Percentiles rank a stretch among this genome's conserved stretches.
Conservation (phyloP, 2,888 invertebrate species). For the Leucania comma region DNA sequence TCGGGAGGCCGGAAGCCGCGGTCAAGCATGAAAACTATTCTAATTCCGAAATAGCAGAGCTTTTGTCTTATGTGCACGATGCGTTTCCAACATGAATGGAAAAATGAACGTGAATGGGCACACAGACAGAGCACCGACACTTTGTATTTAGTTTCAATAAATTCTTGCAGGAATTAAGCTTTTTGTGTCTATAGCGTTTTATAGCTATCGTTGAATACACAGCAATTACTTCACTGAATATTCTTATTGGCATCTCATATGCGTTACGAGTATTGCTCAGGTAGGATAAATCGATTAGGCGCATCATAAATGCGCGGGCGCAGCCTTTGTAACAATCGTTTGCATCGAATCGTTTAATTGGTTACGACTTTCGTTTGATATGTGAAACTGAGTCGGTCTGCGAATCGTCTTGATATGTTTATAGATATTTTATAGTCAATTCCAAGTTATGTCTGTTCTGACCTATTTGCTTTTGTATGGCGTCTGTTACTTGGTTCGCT, state of each 20-base stretch:
- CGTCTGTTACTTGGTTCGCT: constrained; percentile 31
- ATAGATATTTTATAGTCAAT: constrained; percentile 66
- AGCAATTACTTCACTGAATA: constrained; percentile 27
- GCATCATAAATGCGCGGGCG: constrained; percentile 34
- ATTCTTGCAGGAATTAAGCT: not conserved
- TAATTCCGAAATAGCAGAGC: constrained; percentile 72
- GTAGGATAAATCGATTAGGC: constrained; percentile 30
- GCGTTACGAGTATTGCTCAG: constrained; percentile 9
- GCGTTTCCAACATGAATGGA: constrained; percentile 39
- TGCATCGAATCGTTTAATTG: constrained; percentile 57
- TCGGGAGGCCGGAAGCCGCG: constrained; percentile 77
- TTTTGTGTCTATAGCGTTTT: constrained; percentile 5
- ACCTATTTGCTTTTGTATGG: constrained; percentile 57
- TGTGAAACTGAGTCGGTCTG: constrained; percentile 60
- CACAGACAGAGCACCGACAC: not conserved
- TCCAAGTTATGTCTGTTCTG: constrained; percentile 52
- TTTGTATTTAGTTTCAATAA: constrained; percentile 11
- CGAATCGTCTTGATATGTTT: constrained; percentile 65
- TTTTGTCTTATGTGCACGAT: constrained; percentile 53
- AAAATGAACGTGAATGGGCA: constrained; percentile 23
- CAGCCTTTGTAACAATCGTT: constrained; percentile 54
- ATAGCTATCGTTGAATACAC: constrained; percentile 21
- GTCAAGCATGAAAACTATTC: constrained; percentile 86
- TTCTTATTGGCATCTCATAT: constrained; percentile 26
- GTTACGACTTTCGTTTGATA: constrained; percentile 70